Base-by-base conservation (phyloP, 2,888 invertebrate species). In the Agrypnus murinus region DNA sequence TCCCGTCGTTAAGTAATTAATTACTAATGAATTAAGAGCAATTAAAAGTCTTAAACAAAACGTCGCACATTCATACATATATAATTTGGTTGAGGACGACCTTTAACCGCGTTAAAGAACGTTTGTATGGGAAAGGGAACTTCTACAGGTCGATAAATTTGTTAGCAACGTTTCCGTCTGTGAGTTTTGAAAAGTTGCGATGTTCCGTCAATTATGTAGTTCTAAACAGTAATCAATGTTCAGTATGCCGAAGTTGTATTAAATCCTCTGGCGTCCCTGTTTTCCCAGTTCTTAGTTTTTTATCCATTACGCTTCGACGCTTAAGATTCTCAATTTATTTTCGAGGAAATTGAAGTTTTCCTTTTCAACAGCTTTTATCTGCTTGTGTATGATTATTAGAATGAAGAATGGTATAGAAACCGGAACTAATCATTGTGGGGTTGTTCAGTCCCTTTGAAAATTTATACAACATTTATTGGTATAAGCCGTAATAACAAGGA, bases 161-260 rank as follows among this genome's bases (percentile, higher is more conserved):
- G 34, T 55, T 40, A 55, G 43, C 64, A 55, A 43, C 53, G 36
- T 64, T 55, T 38, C 55, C 36, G 17, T 9, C 17, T n/a, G 55
- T 45, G 64, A 55, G 55, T 55, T 64, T 64, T 64, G 34, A 53
- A 55, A 64, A 64, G 64, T 55, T 64, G 43, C 38, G 55, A 55
- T 55, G 55, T 55, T 53, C 64, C 53, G 50, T 53, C 64, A 55
- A 64, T 64, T 64, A 64, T 64, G 64, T 55, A 55, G 55, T 36
- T 64, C 55, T 64, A 64, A 64, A 64, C 64, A 53, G 55, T 55
- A 64, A 64, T 64, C 62, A 63, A 48, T 63, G 62, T 63, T 63
- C 38, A 50, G 62, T 34, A 63, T 48, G 50, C 62, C 25, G 34
- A 14, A 48, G 19, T 19, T 63, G 34, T 63, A 63, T 63, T 63